phyloP scores from a whole-genome alignment of 1,140 invertebrate species.

The Lerema accius region DNA sequence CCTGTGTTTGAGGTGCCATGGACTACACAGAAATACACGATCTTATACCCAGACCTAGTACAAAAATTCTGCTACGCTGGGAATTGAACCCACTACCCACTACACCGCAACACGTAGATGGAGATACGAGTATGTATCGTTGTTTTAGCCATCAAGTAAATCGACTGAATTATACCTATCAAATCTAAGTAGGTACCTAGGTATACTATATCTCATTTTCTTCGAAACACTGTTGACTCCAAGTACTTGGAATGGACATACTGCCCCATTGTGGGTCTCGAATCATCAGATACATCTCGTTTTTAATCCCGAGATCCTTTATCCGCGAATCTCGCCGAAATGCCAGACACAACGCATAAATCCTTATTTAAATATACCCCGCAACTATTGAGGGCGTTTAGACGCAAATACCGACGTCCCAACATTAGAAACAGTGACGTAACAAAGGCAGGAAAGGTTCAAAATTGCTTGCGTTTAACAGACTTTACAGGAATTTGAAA shows the following conservation, averaged over 20 bases:
- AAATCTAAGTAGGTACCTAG: no score
- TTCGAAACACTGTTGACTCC: neutral
- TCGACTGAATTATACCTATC: no score
- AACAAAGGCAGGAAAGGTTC: neutral
- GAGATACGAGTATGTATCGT: no score
- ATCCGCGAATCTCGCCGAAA: constrained; percentile 79
- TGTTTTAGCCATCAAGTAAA: no score
- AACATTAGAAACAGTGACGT: neutral
- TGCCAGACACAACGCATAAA: constrained; percentile 78
- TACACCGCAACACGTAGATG: no score
- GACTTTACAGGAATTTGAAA: constrained; percentile 28
- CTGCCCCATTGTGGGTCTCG: constrained; percentile 51
- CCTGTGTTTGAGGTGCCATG: no score
- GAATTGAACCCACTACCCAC: no score
- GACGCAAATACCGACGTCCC: constrained; percentile 21
- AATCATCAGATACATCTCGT: constrained; percentile 61
- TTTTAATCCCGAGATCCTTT: constrained; percentile 69
- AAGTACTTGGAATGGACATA: constrained; percentile 2
- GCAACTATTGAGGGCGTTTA: constrained; percentile 26
- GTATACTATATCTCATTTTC: neutral
- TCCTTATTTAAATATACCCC: constrained; percentile 80
- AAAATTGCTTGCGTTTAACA: constrained; percentile 22
- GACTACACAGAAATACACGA: no score
- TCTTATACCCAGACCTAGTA: no score
- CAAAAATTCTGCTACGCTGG: no score